Evolutionary conservation across 2,113 vertebrate genomes (phyloP).

Genomic region (Gobio gobio): DNA sequence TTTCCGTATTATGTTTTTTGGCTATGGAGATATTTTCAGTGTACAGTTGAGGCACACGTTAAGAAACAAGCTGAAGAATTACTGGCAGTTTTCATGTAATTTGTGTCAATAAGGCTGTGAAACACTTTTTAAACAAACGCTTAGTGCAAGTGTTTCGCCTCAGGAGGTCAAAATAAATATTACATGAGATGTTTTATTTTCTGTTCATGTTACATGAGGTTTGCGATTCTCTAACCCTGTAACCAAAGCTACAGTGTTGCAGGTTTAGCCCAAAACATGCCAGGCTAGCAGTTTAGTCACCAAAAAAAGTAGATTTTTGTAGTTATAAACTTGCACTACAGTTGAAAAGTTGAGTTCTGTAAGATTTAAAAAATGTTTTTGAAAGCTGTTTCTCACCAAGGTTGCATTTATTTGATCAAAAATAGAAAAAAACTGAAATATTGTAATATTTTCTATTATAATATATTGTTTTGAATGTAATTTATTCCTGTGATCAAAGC

Average conservation of each 20-base stretch:
- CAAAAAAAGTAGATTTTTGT: neutral
- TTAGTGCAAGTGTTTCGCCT: neutral
- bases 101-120: too few species aligned
- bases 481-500: neutral
- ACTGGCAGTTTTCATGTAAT: too few species aligned
- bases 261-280: neutral
- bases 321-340: neutral
- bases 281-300: neutral
- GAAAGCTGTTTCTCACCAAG: neutral
- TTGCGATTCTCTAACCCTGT: neutral
- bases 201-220: neutral
- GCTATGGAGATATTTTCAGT: slow-evolving; percentile 1
- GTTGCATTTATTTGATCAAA: neutral
- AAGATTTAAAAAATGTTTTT: too few species aligned
- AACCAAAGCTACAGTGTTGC: neutral
- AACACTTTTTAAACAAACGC: too few species aligned
- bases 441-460: neutral
- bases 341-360: neutral
- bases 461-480: neutral
- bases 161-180: neutral
- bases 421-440: neutral
- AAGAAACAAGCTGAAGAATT: too few species aligned
- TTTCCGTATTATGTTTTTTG: slow-evolving; percentile 16
- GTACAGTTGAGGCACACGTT: neutral
- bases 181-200: neutral